Conservation (phyloP, 2,113 vertebrate genomes). For the Ictalurus punctatus region DNA sequence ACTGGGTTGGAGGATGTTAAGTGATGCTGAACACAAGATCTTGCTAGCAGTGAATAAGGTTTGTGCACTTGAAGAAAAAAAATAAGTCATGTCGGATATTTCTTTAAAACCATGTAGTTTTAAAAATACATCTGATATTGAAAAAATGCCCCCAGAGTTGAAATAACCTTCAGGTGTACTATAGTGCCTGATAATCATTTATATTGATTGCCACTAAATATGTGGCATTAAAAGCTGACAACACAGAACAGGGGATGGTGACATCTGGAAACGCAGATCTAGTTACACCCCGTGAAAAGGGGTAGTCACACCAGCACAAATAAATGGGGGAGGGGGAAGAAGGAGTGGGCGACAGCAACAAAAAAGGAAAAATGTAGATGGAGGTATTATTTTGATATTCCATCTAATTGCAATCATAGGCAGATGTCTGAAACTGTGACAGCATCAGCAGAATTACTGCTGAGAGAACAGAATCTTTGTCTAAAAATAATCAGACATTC, state of each 20-base stretch:
- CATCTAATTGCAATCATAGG: conserved; percentile 99
- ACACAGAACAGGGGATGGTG: conserved; percentile 22
- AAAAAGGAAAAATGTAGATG: conserved; percentile 86
- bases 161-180: conserved; percentile 48
- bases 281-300: conserved; percentile 31
- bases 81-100: conserved; percentile 7
- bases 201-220: conserved; percentile 47
- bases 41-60: neutral
- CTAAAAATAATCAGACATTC: conserved; percentile 99
- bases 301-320: conserved; percentile 70
- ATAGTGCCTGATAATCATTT: conserved; percentile 45
- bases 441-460: conserved; percentile 99
- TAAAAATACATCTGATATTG: neutral
- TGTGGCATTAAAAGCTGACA: conserved; percentile 43
- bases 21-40: neutral
- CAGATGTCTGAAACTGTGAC: conserved; percentile 99
- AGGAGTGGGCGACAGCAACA: conserved; percentile 33
- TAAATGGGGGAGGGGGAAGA: conserved; percentile 62
- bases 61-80: neutral
- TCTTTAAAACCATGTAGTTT: neutral
- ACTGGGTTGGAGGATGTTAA: neutral
- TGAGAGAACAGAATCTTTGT: conserved; percentile 99
- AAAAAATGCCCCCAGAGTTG: neutral
- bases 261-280: conserved; percentile 39
- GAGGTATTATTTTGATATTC: conserved; percentile 86